phyloP scores from a whole-genome alignment of 2,797 vertebrate genomes.

The Mormyrops attenuatus region DNA sequence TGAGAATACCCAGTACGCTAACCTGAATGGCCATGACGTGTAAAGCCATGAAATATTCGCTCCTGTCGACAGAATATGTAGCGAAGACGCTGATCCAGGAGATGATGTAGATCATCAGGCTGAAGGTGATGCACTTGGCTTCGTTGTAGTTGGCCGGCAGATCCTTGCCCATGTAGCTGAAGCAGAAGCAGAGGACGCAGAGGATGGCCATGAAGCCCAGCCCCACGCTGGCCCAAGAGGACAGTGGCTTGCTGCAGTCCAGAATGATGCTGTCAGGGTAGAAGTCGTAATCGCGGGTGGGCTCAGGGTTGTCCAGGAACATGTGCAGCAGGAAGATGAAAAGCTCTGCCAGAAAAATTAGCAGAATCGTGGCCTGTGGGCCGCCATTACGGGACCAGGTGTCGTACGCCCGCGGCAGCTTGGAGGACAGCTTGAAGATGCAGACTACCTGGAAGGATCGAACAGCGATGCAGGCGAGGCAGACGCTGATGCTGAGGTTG shows the following conservation, averaged over 20 bases:
- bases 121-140: slow-evolving; percentile 74
- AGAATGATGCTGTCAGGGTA: slow-evolving; percentile 50
- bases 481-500: slow-evolving; percentile 64
- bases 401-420: slow-evolving; percentile 61
- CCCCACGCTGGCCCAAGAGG: slow-evolving; percentile 48
- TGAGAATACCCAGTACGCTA: slow-evolving; percentile 65
- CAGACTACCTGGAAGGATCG: slow-evolving; percentile 77
- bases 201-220: slow-evolving; percentile 53
- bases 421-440: slow-evolving; percentile 74
- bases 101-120: slow-evolving; percentile 70
- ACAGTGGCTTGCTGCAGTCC: slow-evolving; percentile 62
- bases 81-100: slow-evolving; percentile 73
- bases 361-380: slow-evolving; percentile 57
- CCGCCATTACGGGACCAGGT: slow-evolving; percentile 70
- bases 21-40: slow-evolving; percentile 59
- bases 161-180: slow-evolving; percentile 77
- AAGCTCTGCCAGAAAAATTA: slow-evolving; percentile 44
- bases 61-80: slow-evolving; percentile 62
- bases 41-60: slow-evolving; percentile 56
- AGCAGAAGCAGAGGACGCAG: slow-evolving; percentile 64
- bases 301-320: slow-evolving; percentile 37
- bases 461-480: slow-evolving; percentile 66
- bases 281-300: slow-evolving; percentile 54
- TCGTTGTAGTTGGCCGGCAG: slow-evolving; percentile 80
- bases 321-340: slow-evolving; percentile 48